Conservation (phyloP, 2,888 invertebrate species). For the Melinopterus prodromus region DNA sequence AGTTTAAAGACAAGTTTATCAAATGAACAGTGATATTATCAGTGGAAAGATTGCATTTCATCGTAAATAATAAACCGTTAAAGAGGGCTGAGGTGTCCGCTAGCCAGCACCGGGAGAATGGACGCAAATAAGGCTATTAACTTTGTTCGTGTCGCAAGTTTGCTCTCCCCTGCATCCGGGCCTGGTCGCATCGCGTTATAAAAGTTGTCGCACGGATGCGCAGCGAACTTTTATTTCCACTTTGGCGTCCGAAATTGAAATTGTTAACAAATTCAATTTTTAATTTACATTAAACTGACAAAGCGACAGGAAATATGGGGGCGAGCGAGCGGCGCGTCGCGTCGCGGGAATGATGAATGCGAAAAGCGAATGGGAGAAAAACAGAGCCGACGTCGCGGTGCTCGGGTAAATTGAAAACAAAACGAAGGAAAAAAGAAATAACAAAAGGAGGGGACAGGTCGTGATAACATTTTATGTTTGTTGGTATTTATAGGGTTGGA, state of each 20-base stretch:
- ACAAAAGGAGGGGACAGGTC: neutral
- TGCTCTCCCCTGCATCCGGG: neutral
- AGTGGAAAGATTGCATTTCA: no score
- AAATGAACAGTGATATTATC: no score
- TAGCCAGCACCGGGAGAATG: neutral
- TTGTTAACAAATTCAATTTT: slow-evolving; percentile 38
- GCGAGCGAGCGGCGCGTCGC: neutral
- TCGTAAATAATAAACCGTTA: no score
- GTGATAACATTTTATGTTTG: neutral
- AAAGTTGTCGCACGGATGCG: slow-evolving; percentile 29
- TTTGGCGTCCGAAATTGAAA: slow-evolving; percentile 33
- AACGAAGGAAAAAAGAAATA: neutral
- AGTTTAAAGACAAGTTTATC: no score
- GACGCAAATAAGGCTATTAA: slow-evolving; percentile 29
- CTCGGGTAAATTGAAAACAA: neutral
- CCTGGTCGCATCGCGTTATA: slow-evolving; percentile 10
- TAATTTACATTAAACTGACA: slow-evolving; percentile 34
- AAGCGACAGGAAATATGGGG: slow-evolving; percentile 19
- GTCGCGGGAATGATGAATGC: neutral
- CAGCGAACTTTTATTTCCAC: slow-evolving; percentile 13
- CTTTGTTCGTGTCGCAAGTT: slow-evolving; percentile 29
- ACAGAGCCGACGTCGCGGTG: neutral
- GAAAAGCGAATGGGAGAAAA: neutral
- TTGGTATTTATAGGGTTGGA: neutral
- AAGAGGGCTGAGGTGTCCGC: neutral